Percentiles rank a stretch among this genome's conserved stretches.
These are phyloP conservation scores for Pollenia amentaria DNA, from an alignment of 2,888 invertebrate species.

Conservation along the genomic window DNA sequence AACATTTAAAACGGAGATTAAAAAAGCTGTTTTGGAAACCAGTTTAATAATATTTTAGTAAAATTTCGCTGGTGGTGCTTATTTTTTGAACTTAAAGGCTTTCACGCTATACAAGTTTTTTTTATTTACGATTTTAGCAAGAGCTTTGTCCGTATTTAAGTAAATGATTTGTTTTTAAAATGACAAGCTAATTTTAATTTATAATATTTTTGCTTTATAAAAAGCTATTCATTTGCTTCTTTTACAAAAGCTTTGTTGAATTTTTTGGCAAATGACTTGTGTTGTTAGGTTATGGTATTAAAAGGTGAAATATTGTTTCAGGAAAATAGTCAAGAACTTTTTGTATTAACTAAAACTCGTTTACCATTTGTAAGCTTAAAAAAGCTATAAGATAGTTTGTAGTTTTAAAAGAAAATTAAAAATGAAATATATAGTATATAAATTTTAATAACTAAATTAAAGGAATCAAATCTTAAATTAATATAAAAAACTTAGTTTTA, in stretches of 20 bases:
- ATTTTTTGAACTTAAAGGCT: no score
- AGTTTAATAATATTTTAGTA: no score
- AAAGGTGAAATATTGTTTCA: no score
- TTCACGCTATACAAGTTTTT: no score
- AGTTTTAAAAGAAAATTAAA: constrained; percentile 10
- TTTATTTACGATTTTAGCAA: no score
- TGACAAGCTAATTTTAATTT: neutral
- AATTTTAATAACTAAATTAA: neutral
- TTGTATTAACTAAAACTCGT: constrained; percentile 5
- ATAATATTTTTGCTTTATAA: constrained; percentile 1
- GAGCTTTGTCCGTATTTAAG: no score
- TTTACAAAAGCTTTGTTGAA: neutral
- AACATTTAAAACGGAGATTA: no score
- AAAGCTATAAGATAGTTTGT: constrained; percentile 68
- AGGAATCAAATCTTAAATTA: neutral
- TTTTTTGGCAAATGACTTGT: neutral
- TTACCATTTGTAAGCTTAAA: constrained; percentile 66
- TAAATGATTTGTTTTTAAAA: no score
- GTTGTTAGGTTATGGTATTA: neutral
- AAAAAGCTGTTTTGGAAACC: no score
- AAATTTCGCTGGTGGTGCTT: no score
- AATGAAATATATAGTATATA: neutral
- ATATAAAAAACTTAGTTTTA: neutral
- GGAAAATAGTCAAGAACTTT: neutral
- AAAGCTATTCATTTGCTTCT: neutral